These are phyloP conservation scores for Anthopleura xanthogrammica DNA, from an alignment of 92 coral and sea anemone species.

Conservation along the genomic window DNA sequence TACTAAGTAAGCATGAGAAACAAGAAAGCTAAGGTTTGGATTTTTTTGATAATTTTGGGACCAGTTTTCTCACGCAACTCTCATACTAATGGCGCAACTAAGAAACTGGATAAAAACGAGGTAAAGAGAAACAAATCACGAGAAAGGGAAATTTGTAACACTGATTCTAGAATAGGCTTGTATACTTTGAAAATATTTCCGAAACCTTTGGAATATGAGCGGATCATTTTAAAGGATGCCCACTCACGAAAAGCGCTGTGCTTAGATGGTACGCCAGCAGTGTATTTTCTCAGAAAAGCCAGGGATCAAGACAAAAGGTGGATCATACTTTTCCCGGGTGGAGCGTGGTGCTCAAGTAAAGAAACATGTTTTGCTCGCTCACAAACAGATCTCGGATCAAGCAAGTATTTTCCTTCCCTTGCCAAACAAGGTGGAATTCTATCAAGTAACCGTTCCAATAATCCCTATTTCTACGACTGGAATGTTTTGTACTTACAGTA, in stretches of 20 bases:
- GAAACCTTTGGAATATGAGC: slow-evolving; percentile 9
- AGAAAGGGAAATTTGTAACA: background rate
- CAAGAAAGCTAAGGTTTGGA: background rate
- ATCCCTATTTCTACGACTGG: slow-evolving; percentile 88
- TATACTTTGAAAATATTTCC: slow-evolving; percentile 2
- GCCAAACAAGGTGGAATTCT: slow-evolving; percentile 52
- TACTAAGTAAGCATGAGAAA: too few relatives aligned
- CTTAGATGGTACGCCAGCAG: slow-evolving; percentile 81
- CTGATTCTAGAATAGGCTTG: background rate
- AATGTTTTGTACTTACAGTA: slow-evolving; percentile 73
- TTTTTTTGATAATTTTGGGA: background rate
- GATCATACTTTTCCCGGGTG: slow-evolving; percentile 79
- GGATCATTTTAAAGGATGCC: slow-evolving; percentile 29
- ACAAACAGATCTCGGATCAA: slow-evolving; percentile 64
- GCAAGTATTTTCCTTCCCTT: slow-evolving; percentile 34
- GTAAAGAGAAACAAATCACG: too few relatives aligned
- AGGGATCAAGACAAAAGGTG: slow-evolving; percentile 37
- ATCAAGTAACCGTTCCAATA: slow-evolving; percentile 45
- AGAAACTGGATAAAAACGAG: background rate
- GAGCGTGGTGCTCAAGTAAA: slow-evolving; percentile 86
- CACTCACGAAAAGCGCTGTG: slow-evolving; percentile 71
- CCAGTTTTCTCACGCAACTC: background rate
- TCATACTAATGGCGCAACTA: background rate
- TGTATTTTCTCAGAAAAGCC: slow-evolving; percentile 65
- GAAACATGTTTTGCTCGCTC: slow-evolving; percentile 70